Percentiles rank a stretch among this genome's conserved stretches.
Conservation (phyloP, 2,888 invertebrate species). For the Drosophila flavopinicola region DNA sequence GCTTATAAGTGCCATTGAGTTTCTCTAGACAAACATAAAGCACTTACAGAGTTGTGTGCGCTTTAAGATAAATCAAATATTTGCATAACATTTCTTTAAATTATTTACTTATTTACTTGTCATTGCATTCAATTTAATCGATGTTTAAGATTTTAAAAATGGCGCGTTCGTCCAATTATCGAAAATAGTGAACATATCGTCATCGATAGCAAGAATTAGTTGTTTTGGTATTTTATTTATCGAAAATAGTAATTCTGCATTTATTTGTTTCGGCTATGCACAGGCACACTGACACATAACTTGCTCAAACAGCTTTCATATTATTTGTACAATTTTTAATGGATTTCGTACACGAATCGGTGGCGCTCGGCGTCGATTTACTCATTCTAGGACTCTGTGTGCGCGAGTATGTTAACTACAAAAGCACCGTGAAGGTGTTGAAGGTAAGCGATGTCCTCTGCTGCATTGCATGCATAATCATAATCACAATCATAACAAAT, state of each 20-base stretch:
- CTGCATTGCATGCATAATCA: conserved; percentile 19
- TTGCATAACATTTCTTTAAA: conserved; percentile 13
- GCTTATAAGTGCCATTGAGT: conserved; percentile 20
- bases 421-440: conserved; percentile 88
- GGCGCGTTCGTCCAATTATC: conserved; percentile 4
- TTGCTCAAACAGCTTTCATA: conserved; percentile 14
- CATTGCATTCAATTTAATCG: background rate
- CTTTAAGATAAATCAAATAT: conserved; percentile 39
- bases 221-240: conserved; percentile 27
- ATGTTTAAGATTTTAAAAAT: background rate
- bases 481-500: conserved; percentile 10
- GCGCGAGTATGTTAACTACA: conserved; percentile 90
- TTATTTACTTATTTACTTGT: no score
- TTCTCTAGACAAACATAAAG: conserved; percentile 18
- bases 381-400: conserved; percentile 90
- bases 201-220: conserved; percentile 15
- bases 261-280: conserved; percentile 1
- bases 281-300: conserved; percentile 29
- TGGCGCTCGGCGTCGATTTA: conserved; percentile 90
- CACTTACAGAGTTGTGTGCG: conserved; percentile 39
- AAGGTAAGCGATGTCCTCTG: conserved; percentile 86
- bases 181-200: no score
- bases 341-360: conserved; percentile 91
- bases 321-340: conserved; percentile 82
- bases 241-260: conserved; percentile 5